A percentile compares a stretch with the other conserved stretches of the same genome.
Conservation (phyloP, 2,888 invertebrate species). For the Dicycla oo region DNA sequence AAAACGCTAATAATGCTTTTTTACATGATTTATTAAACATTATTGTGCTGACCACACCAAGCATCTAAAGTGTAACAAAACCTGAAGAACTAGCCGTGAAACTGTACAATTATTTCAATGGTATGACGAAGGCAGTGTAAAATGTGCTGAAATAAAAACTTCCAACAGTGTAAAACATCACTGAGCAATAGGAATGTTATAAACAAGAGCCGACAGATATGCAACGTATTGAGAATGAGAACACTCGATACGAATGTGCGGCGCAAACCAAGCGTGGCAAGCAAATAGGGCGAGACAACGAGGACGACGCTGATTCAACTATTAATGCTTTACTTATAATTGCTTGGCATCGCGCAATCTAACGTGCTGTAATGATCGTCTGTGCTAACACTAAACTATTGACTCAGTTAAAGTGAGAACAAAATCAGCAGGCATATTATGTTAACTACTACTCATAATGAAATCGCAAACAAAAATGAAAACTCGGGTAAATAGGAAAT, state of each 20-base stretch:
- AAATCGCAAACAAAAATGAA: constrained; percentile 26
- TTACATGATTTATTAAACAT: constrained; percentile 41
- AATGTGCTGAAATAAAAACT: constrained; percentile 74
- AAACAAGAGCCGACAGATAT: constrained; percentile 68
- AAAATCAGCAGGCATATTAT: constrained; percentile 15
- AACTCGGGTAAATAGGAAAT: constrained; percentile 13
- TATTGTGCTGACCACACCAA: constrained; percentile 73
- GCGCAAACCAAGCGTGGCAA: constrained; percentile 80
- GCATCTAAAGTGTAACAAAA: constrained; percentile 64
- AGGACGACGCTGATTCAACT: constrained; percentile 74
- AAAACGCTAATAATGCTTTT: constrained; percentile 1
- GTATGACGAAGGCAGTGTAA: constrained; percentile 58
- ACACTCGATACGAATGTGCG: constrained; percentile 69
- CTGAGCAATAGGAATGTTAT: constrained; percentile 70
- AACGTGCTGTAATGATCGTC: constrained; percentile 27
- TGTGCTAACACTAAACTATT: constrained; percentile 24
- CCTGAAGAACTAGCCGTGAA: constrained; percentile 44
- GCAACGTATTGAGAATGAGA: constrained; percentile 70
- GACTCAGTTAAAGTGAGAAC: constrained; percentile 9
- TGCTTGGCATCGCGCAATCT: constrained; percentile 51
- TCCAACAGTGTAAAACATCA: constrained; percentile 60
- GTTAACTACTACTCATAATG: background rate
- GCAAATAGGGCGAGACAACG: constrained; percentile 83
- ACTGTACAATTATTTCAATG: constrained; percentile 49
- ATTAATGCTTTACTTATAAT: constrained; percentile 74